Conservation (phyloP, 2,888 invertebrate genomes). For the Rhagophthalmus giganteus region DNA sequence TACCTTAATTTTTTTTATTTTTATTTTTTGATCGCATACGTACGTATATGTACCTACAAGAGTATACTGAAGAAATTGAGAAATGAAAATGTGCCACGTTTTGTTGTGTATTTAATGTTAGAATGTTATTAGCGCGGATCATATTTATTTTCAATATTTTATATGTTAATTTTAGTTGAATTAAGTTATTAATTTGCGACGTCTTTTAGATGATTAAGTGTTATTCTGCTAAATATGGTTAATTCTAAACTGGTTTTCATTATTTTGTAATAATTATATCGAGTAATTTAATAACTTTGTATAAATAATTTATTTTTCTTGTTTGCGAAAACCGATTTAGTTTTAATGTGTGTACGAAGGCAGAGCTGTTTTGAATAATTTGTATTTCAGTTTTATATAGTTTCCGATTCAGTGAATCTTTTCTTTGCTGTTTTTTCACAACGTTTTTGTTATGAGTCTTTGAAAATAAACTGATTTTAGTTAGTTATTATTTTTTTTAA, state of each 20-base stretch:
- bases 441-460: conserved; percentile 35
- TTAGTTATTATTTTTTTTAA: conserved; percentile 27
- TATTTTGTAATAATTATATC: conserved; percentile 10
- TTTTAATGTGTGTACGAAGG: conserved; percentile 49
- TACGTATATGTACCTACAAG: conserved; percentile 27
- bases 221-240: conserved; percentile 26
- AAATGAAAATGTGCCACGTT: conserved; percentile 38
- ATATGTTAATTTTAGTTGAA: conserved; percentile 39
- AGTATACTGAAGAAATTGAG: conserved; percentile 19
- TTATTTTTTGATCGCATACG: conserved; percentile 35
- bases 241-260: conserved; percentile 21
- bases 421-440: conserved; percentile 41
- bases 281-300: conserved; percentile 31
- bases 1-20: conserved; percentile 1
- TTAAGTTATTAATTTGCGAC: conserved; percentile 39
- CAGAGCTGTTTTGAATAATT: conserved; percentile 50
- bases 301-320: conserved; percentile 44
- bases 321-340: conserved; percentile 46
- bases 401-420: conserved; percentile 46
- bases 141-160: conserved; percentile 40
- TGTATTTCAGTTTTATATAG: conserved; percentile 44
- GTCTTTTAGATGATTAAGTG: conserved; percentile 23
- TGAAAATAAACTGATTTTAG: conserved; percentile 33
- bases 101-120: conserved; percentile 35
- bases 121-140: conserved; percentile 38